These are phyloP conservation scores for Enteromius paludinosus DNA, from an alignment of 2,797 vertebrate genomes.

Conservation along the genomic window DNA sequence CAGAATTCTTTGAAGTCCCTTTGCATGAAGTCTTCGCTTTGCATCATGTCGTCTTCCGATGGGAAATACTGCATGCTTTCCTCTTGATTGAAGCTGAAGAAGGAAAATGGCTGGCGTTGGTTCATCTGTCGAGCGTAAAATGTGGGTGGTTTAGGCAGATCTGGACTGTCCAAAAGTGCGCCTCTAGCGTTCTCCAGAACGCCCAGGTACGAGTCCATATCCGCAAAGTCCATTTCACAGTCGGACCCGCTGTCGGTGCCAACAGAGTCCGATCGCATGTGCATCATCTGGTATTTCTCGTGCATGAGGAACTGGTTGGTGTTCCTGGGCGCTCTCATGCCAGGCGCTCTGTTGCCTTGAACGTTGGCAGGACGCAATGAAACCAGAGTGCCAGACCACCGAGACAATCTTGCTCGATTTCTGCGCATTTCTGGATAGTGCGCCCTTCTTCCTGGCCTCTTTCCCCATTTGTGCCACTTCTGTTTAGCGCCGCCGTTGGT, in stretches of 20 bases:
- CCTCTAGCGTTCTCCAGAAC: constrained; percentile 88
- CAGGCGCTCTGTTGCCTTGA: constrained; percentile 80
- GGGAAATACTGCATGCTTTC: constrained; percentile 89
- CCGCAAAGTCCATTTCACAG: constrained; percentile 84
- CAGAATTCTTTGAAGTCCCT: constrained; percentile 89
- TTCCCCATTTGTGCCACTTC: constrained; percentile 76
- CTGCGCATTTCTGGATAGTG: constrained; percentile 54
- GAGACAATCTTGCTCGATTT: constrained; percentile 54
- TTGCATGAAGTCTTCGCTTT: constrained; percentile 89
- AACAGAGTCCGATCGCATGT: constrained; percentile 87
- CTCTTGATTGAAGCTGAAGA: constrained; percentile 70
- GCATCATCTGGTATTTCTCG: constrained; percentile 89
- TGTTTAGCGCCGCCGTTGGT: constrained; percentile 67
- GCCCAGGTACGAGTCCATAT: constrained; percentile 89
- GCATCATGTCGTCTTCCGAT: constrained; percentile 85
- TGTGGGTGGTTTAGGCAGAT: constrained; percentile 36
- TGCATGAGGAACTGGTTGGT: constrained; percentile 92
- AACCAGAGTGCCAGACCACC: constrained; percentile 56
- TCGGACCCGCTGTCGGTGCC: constrained; percentile 86
- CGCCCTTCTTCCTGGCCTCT: constrained; percentile 67
- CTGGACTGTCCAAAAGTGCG: constrained; percentile 78
- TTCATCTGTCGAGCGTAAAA: constrained; percentile 51
- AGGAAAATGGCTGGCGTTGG: constrained; percentile 42
- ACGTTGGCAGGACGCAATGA: constrained; percentile 82
- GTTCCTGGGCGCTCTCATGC: constrained; percentile 89